A percentile compares a stretch with the other conserved stretches of the same genome.
phyloP scores from a whole-genome alignment of 2,888 invertebrate genomes.

The Tinea pellionella region DNA sequence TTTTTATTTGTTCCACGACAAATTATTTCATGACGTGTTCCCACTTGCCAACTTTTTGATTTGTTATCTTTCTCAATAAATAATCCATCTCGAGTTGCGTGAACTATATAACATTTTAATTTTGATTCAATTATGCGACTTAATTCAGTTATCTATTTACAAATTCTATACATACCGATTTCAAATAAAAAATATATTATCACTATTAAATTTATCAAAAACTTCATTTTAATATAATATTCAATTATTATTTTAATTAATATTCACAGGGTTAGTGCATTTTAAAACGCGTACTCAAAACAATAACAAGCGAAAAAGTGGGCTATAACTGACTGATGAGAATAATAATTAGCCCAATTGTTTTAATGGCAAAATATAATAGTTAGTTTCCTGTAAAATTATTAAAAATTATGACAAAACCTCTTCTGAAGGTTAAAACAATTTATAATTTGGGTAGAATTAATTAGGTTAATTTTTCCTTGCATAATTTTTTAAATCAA shows the following conservation, averaged over 20 bases:
- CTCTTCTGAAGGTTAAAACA: neutral
- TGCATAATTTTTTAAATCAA: too few species aligned
- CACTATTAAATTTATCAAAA: neutral
- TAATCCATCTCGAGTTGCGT: neutral
- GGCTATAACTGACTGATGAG: neutral
- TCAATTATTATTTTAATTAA: neutral
- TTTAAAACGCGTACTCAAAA: neutral
- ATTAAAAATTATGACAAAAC: neutral
- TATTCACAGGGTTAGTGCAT: neutral
- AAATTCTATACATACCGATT: neutral
- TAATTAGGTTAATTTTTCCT: neutral
- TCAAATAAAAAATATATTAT: neutral
- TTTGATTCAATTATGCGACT: neutral
- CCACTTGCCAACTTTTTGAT: neutral
- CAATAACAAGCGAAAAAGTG: neutral
- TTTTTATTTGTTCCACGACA: slow-evolving; percentile 37
- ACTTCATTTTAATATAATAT: neutral
- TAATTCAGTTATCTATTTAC: neutral
- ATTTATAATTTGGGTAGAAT: neutral
- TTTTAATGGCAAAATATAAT: neutral
- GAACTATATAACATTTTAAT: neutral
- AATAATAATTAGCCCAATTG: neutral
- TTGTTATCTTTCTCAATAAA: neutral
- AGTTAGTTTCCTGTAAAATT: neutral
- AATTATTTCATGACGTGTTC: slow-evolving; percentile 22